Conservation (phyloP, 2,797 vertebrate species). For the Hylomyscus alleni region DNA sequence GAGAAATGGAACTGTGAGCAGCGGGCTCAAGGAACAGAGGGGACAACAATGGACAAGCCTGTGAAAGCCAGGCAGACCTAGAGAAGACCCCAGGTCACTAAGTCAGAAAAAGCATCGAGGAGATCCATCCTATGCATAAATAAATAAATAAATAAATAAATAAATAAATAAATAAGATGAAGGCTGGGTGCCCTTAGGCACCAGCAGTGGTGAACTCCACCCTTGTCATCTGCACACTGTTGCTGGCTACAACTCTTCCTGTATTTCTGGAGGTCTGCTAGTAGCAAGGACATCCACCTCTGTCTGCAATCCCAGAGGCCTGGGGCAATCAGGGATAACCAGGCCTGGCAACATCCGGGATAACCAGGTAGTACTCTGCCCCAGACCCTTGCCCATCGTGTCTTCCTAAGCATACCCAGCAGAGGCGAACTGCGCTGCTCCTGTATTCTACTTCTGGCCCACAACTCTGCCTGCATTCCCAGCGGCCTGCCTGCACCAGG, state of each 20-base stretch:
- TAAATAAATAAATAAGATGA: background rate
- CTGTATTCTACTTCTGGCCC: no score
- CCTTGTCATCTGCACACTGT: background rate
- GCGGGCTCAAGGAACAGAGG: background rate
- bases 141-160: background rate
- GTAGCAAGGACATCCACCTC: no score
- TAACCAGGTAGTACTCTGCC: no score
- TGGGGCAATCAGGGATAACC: no score
- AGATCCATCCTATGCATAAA: background rate
- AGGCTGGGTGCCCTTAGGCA: background rate
- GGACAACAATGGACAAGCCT: background rate
- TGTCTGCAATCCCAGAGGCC: no score
- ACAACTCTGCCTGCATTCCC: no score
- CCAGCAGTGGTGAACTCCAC: background rate
- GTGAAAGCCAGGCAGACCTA: background rate
- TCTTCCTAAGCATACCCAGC: no score
- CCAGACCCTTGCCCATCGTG: no score
- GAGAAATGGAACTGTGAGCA: background rate
- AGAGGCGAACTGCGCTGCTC: no score
- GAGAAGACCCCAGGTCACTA: background rate
- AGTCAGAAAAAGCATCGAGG: background rate
- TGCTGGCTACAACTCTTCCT: background rate
- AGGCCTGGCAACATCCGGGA: no score
- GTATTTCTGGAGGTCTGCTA: background rate
- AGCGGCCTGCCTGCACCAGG: background rate